Percentiles rank a stretch among this genome's conserved stretches.
Evolutionary conservation across 1,140 invertebrate genomes (phyloP).

Genomic region (Hypsibius dujardini): DNA sequence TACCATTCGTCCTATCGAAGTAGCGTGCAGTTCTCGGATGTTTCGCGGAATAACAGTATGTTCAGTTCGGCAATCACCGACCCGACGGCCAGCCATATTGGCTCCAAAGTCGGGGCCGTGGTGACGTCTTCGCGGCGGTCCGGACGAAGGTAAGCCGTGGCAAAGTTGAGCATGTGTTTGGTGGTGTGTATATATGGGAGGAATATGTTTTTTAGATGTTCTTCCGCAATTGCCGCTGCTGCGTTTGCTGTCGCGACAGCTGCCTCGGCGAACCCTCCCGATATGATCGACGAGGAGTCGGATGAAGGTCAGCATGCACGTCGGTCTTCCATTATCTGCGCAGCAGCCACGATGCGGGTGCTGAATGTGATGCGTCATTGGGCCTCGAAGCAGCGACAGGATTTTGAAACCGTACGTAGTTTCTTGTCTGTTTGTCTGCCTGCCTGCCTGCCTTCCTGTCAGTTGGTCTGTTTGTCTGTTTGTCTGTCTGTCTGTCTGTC

Average conservation of each 20-base stretch:
- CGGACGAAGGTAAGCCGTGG: constrained; percentile 51
- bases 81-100: constrained; percentile 30
- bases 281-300: constrained; percentile 26
- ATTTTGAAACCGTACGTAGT: constrained; percentile 12
- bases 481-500: too few species aligned
- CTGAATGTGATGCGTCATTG: constrained; percentile 66
- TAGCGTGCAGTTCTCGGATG: constrained; percentile 11
- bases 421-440: too few species aligned
- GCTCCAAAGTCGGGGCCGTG: constrained; percentile 49
- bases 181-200: neutral
- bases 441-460: too few species aligned
- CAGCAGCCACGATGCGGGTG: constrained; percentile 78
- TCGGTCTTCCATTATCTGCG: constrained; percentile 70
- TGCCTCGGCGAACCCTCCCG: constrained; percentile 58
- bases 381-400: constrained; percentile 46
- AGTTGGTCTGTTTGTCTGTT: too few species aligned
- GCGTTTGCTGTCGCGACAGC: constrained; percentile 82
- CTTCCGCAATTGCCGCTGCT: constrained; percentile 66
- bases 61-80: constrained; percentile 23
- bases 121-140: constrained; percentile 79
- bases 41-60: neutral
- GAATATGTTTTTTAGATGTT: constrained; percentile 45
- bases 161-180: constrained; percentile 23
- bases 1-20: constrained; percentile 10
- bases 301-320: constrained; percentile 28